phyloP scores from a whole-genome alignment of 1,140 invertebrate genomes.

The Galendromus occidentalis region DNA sequence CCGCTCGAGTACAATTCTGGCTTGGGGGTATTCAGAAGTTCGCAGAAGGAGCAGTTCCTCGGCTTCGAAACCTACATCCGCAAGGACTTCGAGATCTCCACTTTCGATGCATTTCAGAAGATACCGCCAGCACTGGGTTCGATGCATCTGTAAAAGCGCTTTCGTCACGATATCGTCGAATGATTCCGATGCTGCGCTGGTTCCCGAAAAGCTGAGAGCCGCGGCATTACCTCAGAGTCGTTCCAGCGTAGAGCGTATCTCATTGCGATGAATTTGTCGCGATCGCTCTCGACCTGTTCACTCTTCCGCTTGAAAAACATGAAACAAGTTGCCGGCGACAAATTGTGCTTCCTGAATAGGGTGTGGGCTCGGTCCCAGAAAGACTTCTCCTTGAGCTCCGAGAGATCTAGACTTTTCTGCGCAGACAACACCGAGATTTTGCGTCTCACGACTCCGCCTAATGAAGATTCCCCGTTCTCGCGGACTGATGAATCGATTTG shows the following conservation, averaged over 20 bases:
- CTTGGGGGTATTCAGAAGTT: neutral
- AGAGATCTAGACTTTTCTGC: neutral
- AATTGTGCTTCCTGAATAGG: neutral
- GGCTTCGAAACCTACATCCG: neutral
- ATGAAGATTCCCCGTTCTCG: neutral
- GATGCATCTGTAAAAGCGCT: neutral
- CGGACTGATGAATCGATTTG: neutral
- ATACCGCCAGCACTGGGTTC: neutral
- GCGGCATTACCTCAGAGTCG: neutral
- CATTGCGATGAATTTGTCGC: conserved; percentile 3
- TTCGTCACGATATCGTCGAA: no score
- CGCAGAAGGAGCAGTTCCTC: neutral
- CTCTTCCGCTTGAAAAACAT: neutral
- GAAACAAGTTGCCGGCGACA: neutral
- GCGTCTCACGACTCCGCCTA: neutral
- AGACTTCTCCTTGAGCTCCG: neutral
- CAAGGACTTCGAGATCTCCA: neutral
- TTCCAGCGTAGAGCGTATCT: neutral
- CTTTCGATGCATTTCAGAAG: neutral
- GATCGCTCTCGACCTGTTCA: neutral
- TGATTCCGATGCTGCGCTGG: no score
- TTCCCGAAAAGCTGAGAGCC: no score
- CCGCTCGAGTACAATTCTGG: neutral
- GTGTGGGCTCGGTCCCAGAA: neutral
- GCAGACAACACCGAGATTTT: neutral